Conservation (phyloP, 2,888 invertebrate species). For the Thymelicus acteon region DNA sequence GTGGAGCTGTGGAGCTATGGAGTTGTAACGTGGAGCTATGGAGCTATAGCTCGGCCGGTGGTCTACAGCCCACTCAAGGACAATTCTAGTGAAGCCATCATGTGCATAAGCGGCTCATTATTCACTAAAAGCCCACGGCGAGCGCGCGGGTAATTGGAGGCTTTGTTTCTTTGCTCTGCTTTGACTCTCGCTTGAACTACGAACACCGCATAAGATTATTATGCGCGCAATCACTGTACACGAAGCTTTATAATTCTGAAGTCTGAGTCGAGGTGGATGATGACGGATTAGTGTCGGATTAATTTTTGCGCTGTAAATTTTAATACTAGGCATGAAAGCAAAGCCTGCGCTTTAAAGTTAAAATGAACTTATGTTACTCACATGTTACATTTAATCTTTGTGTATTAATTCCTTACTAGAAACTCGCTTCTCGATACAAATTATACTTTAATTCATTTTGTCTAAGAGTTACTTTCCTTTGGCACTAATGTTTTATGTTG, state of each 20-base stretch:
- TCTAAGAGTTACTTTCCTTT: too few relatives aligned
- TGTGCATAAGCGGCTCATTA: conserved; percentile 81
- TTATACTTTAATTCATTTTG: too few relatives aligned
- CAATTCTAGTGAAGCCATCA: conserved; percentile 78
- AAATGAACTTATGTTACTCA: not conserved
- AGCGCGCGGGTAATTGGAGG: conserved; percentile 81
- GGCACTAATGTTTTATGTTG: too few relatives aligned
- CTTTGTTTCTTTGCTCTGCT: conserved; percentile 80
- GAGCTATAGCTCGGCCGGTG: conserved; percentile 53
- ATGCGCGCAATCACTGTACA: conserved; percentile 77
- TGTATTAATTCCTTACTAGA: not conserved
- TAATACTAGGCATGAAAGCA: conserved; percentile 18
- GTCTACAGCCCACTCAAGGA: conserved; percentile 72
- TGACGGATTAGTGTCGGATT: conserved; percentile 61
- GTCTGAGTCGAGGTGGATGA: conserved; percentile 69
- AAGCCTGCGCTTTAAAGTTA: conserved; percentile 25
- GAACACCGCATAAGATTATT: conserved; percentile 67
- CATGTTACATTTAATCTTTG: not conserved
- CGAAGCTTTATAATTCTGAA: conserved; percentile 74
- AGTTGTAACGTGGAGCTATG: conserved; percentile 27
- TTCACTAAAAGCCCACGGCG: conserved; percentile 83
- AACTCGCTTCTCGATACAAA: not conserved
- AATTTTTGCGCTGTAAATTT: conserved; percentile 55
- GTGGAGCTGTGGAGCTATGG: conserved; percentile 28
- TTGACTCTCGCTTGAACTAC: conserved; percentile 72